Evolutionary conservation across 2,888 invertebrate genomes (phyloP).

Genomic region (Oxycera nigricornis): DNA sequence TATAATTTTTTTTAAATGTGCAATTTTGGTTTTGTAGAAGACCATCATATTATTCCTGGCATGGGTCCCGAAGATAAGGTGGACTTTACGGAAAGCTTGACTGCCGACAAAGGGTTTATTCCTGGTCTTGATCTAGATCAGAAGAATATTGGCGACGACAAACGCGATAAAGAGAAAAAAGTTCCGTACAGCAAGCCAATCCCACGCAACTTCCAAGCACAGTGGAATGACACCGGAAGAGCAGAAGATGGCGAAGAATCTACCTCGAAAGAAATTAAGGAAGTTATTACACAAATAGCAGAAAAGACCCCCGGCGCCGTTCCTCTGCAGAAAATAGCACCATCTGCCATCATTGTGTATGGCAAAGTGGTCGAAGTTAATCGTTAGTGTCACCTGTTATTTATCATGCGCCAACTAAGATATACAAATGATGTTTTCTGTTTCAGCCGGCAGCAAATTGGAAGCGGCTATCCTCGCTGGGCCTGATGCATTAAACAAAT

Average conservation of each 20-base stretch:
- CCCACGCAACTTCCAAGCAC: slow-evolving; percentile 95
- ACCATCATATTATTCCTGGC: slow-evolving; percentile 86
- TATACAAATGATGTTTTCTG: slow-evolving; percentile 15
- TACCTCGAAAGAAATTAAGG: slow-evolving; percentile 65
- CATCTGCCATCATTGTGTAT: slow-evolving; percentile 81
- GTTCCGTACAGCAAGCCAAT: slow-evolving; percentile 96
- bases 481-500: slow-evolving; percentile 76
- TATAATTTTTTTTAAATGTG: not conserved
- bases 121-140: slow-evolving; percentile 87
- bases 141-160: slow-evolving; percentile 69
- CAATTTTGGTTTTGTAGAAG: slow-evolving; percentile 65
- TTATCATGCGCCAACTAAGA: not conserved
- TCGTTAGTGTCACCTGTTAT: slow-evolving; percentile 61
- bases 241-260: slow-evolving; percentile 65
- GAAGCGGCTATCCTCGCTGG: slow-evolving; percentile 81
- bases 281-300: slow-evolving; percentile 75
- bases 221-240: slow-evolving; percentile 85
- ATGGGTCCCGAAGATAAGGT: slow-evolving; percentile 98
- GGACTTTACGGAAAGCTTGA: slow-evolving; percentile 72
- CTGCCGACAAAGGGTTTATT: slow-evolving; percentile 69
- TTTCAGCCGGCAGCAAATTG: slow-evolving; percentile 74
- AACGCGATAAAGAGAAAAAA: slow-evolving; percentile 78
- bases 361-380: slow-evolving; percentile 83
- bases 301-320: slow-evolving; percentile 80
- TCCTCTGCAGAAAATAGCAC: slow-evolving; percentile 77